Conservation (phyloP, 2,797 vertebrate genomes). For the Petrocephalus schoutedeni region DNA sequence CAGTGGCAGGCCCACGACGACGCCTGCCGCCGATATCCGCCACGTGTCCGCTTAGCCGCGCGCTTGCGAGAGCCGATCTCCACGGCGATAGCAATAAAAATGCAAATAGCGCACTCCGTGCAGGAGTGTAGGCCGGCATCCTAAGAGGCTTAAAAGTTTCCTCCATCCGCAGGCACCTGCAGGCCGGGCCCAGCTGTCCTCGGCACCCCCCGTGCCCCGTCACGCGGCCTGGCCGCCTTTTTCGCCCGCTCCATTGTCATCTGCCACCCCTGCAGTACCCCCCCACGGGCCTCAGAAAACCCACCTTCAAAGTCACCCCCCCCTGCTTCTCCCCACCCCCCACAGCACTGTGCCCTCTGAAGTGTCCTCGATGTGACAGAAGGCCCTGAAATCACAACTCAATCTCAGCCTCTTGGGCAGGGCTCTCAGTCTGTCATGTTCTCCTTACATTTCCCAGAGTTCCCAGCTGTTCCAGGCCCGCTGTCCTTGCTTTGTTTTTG, state of each 20-base stretch:
- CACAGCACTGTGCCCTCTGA: not conserved
- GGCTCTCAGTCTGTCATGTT: constrained; percentile 39
- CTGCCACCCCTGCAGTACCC: constrained; percentile 27
- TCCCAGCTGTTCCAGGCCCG: constrained; percentile 28
- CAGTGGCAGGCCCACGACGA: constrained; percentile 2
- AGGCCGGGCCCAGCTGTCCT: not conserved
- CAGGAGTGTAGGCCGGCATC: constrained; percentile 39
- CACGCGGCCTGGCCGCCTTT: not conserved
- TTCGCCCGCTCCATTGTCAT: not conserved
- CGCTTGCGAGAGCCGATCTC: constrained; percentile 34
- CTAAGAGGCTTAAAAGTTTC: constrained; percentile 26
- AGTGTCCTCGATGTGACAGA: not conserved
- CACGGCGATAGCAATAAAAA: constrained; percentile 57
- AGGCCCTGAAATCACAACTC: not conserved
- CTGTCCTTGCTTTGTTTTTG: constrained; percentile 21
- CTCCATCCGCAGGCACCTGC: not conserved
- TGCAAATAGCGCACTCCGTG: constrained; percentile 44
- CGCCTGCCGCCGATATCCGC: not conserved
- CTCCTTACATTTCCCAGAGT: constrained; percentile 41
- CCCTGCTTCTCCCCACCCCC: not conserved
- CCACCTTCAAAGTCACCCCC: not conserved
- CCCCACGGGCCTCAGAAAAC: not conserved
- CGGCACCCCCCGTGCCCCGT: not conserved
- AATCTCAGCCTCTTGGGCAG: not conserved
- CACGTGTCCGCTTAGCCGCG: constrained; percentile 1